Base-by-base conservation (phyloP, 2,113 vertebrate species). In the Rafetus swinhoei region DNA sequence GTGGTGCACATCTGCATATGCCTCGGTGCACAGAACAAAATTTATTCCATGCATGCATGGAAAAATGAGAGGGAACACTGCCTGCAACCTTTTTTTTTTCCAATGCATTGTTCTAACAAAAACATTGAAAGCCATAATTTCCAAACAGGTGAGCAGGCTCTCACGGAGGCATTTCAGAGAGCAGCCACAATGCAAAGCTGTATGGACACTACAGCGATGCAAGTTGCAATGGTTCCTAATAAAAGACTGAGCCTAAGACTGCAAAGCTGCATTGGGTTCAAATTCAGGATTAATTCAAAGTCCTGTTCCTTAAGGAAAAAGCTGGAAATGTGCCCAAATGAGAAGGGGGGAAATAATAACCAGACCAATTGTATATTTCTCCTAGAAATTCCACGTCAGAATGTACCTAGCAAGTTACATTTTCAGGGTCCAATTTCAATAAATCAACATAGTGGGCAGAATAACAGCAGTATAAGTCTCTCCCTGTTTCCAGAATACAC, bases 341-440 rank as follows among this genome's bases (percentile, higher is more conserved):
- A 84, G 1, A 27, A 89, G 91, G 93, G 80, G 93, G 62, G 45
- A 93, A 93, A 95, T 96, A 96, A 95, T 96, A 95, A 95, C 86
- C 96, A 80, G 91, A 95, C 94, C 97, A 93, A 96, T 80, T 97
- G 96, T 97, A 97, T 97, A 97, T 98, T 98, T 98, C 98, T 98
- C 98, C 98, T 97, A 98, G 96, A 97, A 98, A 97, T 97, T 98
- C 97, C 95, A 94, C 85, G 97, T 97, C 97, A 95, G 95, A 95
- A 96, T 93, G 98, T 96, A 96, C 95, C 97, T 98, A 91, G 82
- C 77, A 95, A 98, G 98, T 97, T 97, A 95, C 98, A 96, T 97
- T 97, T 93, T 88, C 85, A 32, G 97, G 97, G 97, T 98, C 97
- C 98, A 98, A 56, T 98, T 98, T 98, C 98, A 97, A 98, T 98